Percentiles rank a stretch among this genome's conserved stretches.
Conservation (phyloP, 2,797 vertebrate genomes). For the Naso thynnoides region DNA sequence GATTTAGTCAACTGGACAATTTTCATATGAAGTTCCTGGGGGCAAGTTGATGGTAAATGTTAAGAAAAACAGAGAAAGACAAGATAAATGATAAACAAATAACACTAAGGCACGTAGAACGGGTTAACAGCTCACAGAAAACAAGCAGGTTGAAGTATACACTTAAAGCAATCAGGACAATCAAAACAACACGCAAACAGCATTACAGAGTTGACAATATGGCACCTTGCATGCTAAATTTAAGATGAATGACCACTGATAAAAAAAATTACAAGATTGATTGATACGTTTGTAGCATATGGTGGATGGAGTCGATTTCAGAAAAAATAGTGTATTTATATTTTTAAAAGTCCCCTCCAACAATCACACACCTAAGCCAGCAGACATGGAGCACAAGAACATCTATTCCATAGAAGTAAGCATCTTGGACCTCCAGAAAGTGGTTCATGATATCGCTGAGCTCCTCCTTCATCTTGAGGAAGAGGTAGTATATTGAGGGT, state of each 20-base stretch:
- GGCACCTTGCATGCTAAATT: not conserved
- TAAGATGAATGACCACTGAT: not conserved
- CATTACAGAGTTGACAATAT: not conserved
- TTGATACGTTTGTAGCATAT: too few relatives aligned
- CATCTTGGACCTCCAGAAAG: too few relatives aligned
- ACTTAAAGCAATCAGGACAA: not conserved
- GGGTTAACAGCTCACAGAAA: not conserved
- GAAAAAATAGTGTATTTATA: too few relatives aligned
- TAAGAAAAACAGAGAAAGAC: not conserved
- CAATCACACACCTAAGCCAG: too few relatives aligned
- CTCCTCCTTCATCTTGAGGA: too few relatives aligned
- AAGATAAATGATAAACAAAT: conserved; percentile 5
- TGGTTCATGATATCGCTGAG: too few relatives aligned
- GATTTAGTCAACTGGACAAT: conserved; percentile 24
- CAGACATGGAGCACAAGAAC: too few relatives aligned
- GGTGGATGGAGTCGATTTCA: too few relatives aligned
- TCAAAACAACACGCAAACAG: not conserved
- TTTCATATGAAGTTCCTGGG: not conserved
- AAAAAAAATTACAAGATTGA: too few relatives aligned
- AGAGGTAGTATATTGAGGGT: too few relatives aligned
- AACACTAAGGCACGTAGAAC: not conserved
- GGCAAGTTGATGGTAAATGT: conserved; percentile 17
- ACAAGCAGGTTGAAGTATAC: not conserved
- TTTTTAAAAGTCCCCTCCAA: too few relatives aligned
- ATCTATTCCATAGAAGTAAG: too few relatives aligned